Evolutionary conservation across 2,888 invertebrate species (phyloP), one percentile per base, ranked within the genome.

Genomic region (Erebia epiphron): DNA sequence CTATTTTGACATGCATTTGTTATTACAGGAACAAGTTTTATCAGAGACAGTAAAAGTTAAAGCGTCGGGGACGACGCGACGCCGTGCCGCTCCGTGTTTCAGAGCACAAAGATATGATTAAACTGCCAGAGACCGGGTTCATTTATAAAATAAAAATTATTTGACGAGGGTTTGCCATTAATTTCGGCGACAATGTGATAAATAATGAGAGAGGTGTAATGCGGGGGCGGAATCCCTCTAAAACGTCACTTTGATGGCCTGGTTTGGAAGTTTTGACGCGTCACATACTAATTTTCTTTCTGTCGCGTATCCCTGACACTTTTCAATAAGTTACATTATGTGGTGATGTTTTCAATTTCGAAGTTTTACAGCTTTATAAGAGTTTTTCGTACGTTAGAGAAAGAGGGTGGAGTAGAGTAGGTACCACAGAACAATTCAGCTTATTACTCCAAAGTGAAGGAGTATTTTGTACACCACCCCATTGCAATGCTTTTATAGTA

Each of bases 161-260:
- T 91, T 92, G 92, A 93, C 92, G 90, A 92, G 92, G 93, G 93
- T 93, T 80, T 80, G 79, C 91, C 91, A 90, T 93, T 92, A 93
- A 93, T 92, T 92, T 92, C 78, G 84, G 84, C 87, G 85, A 92
- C 92, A 93, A 92, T 92, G 91, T 93, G 92, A 92, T 92, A 92
- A 92, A 91, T 93, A 93, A 92, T 93, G 86, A 92, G 91, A 82
- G 90, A 91, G 89, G 91, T 92, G 92, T 89, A 88, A 89, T 86
- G 85, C 83, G 89, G 88, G 91, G 92, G 90, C 85, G 86, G 77
- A 78, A 80, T 82, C 84, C 83, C 84, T 83, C 82, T 82, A 81
- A 83, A 82, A 77, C 73, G 85, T 84, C 82, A 80, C 82, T 83
- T 82, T 87, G 88, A 88, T 83, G 85, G 81, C 82, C 90, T 92